Evolutionary conservation across 1,140 invertebrate genomes (phyloP), one percentile per base, ranked within the genome.

Genomic region (Caenorhabditis remanei): DNA sequence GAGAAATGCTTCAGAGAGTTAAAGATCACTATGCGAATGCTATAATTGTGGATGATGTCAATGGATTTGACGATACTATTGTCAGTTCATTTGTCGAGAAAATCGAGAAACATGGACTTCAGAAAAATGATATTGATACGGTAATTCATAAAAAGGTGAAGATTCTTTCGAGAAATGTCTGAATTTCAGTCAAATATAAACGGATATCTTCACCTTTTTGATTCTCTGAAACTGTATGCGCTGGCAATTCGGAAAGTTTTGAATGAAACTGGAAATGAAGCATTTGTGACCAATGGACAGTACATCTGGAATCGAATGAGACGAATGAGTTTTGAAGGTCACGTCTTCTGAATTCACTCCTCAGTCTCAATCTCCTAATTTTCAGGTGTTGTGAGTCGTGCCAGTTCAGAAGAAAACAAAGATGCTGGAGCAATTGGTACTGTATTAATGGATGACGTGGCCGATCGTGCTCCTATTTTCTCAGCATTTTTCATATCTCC

Each of bases 11-110:
- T 21, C 88, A 89, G 41, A 58, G 86, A 21, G 86, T 89, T n/a
- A 89, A 87, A 56, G 88, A 89, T 48, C 88, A 89, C 43, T 89
- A 89, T 83, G 89, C 87, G 16, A 89, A 89, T 53, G 85, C 92
- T 40, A 93, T 92, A 46, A 92, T 92, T 55, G 91, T 92, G 53
- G 91, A 92, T 88, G 91, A 92, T 71, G 91, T 93, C 1, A 92
- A 92, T 79, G 91, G 92, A 4, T 92, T 92, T 82, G 91, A 92
- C 83, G 88, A 92, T 83, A 55, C 90, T 0, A 50, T 92, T 40
- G 83, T 92, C 50, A 87, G 86, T 40, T 63, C 84, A 19, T 92
- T 92, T 63, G 55, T 90, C 4, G 55, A 87, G 48, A 85, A 83
- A 75, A 79, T 92, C 21, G 90, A 90, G 83, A 88, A 87, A 41